A percentile compares a stretch with the other conserved stretches of the same genome.
Conservation (phyloP, 1,140 invertebrate genomes). For the Rhyacophila brunnea region DNA sequence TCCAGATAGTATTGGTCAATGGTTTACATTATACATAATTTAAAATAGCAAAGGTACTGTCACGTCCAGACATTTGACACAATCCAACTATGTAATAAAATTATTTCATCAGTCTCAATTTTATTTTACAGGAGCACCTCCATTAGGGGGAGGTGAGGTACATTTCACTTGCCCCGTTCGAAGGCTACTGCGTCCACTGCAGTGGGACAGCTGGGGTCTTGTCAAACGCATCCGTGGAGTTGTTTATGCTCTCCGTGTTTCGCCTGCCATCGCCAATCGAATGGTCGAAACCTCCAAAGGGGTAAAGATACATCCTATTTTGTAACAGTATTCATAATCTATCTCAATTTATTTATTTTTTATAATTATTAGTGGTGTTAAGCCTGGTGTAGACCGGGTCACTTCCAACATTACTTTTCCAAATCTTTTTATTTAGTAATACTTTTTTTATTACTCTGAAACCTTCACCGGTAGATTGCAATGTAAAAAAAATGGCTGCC, state of each 20-base stretch:
- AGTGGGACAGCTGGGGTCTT: constrained; percentile 81
- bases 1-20: too few species aligned
- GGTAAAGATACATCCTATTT: constrained; percentile 38
- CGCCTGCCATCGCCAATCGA: constrained; percentile 86
- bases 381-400: too few species aligned
- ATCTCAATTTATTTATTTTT: neutral
- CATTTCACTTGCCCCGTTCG: constrained; percentile 82
- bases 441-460: too few species aligned
- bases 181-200: constrained; percentile 56
- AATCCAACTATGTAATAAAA: too few species aligned
- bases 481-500: too few species aligned
- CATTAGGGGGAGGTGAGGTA: constrained; percentile 89
- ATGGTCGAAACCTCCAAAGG: constrained; percentile 92
- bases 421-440: constrained; percentile 3
- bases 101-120: too few species aligned
- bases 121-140: constrained; percentile 56
- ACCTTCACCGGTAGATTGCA: too few species aligned
- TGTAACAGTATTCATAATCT: neutral
- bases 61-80: too few species aligned
- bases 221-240: constrained; percentile 91
- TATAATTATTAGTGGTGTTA: too few species aligned
- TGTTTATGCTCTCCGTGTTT: constrained; percentile 84
- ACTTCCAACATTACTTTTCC: too few species aligned
- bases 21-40: too few species aligned
- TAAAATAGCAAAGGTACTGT: too few species aligned